Base-by-base conservation (phyloP, 1,140 invertebrate genomes). In the Bilobella aurantiaca region DNA sequence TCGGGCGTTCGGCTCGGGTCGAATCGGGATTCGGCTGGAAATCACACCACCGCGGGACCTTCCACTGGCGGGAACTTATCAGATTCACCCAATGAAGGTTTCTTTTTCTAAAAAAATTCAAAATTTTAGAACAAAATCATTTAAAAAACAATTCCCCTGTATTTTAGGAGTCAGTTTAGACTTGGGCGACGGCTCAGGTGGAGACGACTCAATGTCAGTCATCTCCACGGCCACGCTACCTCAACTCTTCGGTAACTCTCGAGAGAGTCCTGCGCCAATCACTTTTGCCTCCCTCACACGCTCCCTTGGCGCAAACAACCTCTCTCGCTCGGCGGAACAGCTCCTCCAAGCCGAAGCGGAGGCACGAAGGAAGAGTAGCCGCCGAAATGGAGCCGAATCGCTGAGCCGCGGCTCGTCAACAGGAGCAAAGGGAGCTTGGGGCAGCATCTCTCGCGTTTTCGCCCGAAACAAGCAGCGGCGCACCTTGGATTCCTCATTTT, bases 391-490 rank as follows among this genome's bases (percentile, higher is more conserved):
- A 30, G 46, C 37, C 14, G 67, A 64, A 63, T 67, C 49, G 5
- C 12, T 66, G 64, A 67, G 59, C 69, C 72, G 60, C 72, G 71
- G 62, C 66, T 66, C 62, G 68, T 70, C 65, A 67, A 68, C 59
- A 62, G 70, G 67, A 71, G 76, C 53, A 49, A 73, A 73, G 63
- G 75, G 76, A 23, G 76, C 86, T 0, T 90, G 88, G 88, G 87
- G 87, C 53, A 88, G 86, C 72, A 90, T 90, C 73, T 88, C 86
- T 0, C 80, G 90, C 69, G 91, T 93, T 12, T 93, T 93, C 75
- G 88, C 90, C 0, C 79, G 90, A 8, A 88, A 87, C 60, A 83
- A 89, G 64, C 88, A 91, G 75, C 83, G 90, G 75, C 90, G 89
- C 70, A 76, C 76, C 1, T 63, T 78, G 14, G 75, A 76, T 63